Evolutionary conservation across 2,113 vertebrate genomes (phyloP).

Genomic region (Dromas ardeola): DNA sequence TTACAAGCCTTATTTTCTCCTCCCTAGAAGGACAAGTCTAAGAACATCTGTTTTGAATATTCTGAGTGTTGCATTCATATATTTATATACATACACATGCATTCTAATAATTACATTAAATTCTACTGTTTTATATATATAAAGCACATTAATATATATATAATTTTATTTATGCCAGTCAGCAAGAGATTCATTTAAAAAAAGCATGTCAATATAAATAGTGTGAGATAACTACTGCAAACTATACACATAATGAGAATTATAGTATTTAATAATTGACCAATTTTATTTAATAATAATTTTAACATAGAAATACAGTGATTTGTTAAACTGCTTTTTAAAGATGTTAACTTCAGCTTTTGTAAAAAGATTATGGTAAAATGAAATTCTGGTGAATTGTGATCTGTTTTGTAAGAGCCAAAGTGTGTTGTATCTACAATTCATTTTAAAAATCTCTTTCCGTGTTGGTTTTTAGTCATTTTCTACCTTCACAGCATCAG

Average conservation of each 20-base stretch:
- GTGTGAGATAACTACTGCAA: not conserved
- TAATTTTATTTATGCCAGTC: not conserved
- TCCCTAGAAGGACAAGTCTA: not conserved
- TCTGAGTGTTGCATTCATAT: not conserved
- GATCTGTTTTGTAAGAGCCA: not conserved
- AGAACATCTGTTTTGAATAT: not conserved
- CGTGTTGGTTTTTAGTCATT: not conserved
- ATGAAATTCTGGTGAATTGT: not conserved
- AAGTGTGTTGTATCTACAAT: not conserved
- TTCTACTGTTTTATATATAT: not conserved
- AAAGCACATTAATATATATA: not conserved
- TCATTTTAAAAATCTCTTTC: not conserved
- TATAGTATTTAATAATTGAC: not conserved
- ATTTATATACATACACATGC: not conserved
- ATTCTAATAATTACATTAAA: not conserved
- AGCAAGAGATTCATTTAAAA: not conserved
- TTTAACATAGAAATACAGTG: not conserved
- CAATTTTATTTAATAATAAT: not conserved
- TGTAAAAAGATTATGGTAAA: not conserved
- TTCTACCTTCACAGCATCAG: not conserved
- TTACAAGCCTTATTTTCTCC: not conserved
- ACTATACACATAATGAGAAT: not conserved
- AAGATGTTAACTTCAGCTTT: not conserved
- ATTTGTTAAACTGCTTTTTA: not conserved
- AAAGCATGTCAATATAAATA: not conserved